phyloP scores from a whole-genome alignment of 35 echinoderm and acorn worm genomes.

The Ptychodera flava region DNA sequence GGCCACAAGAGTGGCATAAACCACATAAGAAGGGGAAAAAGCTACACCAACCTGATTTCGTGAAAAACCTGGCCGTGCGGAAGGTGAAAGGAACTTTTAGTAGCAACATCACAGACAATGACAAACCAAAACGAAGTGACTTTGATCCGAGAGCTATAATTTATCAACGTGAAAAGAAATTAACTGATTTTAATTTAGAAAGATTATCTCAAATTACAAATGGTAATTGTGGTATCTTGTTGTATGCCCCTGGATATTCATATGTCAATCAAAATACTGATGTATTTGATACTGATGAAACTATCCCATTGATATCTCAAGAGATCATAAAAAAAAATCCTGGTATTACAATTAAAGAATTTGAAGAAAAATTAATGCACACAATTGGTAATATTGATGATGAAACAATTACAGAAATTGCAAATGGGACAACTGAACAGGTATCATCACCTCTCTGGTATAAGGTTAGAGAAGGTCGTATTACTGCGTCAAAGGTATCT shows the following conservation, averaged over 20 bases:
- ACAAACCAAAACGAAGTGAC: conserved; percentile 11
- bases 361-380: no score
- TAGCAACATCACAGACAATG: conserved; percentile 6
- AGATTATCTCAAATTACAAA: conserved; percentile 35
- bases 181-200: conserved; percentile 29
- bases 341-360: no score
- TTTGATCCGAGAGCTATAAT: conserved; percentile 19
- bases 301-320: no score
- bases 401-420: no score
- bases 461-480: conserved; percentile 18
- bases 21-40: conserved; percentile 37
- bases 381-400: no score
- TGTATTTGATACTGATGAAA: no score
- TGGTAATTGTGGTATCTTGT: conserved; percentile 67
- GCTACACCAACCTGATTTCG: conserved; percentile 42
- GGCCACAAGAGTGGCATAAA: conserved; percentile 35
- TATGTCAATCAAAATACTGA: no score
- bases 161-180: conserved; percentile 11
- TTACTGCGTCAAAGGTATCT: no score
- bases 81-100: conserved; percentile 30
- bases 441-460: conserved; percentile 8
- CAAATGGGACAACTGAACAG: conserved; percentile 10
- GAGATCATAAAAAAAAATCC: no score
- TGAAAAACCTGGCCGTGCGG: conserved; percentile 39
- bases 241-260: no score